Percentiles rank a stretch among this genome's conserved stretches.
Conservation (phyloP, 2,797 vertebrate genomes). For the Taenioides sp. region DNA sequence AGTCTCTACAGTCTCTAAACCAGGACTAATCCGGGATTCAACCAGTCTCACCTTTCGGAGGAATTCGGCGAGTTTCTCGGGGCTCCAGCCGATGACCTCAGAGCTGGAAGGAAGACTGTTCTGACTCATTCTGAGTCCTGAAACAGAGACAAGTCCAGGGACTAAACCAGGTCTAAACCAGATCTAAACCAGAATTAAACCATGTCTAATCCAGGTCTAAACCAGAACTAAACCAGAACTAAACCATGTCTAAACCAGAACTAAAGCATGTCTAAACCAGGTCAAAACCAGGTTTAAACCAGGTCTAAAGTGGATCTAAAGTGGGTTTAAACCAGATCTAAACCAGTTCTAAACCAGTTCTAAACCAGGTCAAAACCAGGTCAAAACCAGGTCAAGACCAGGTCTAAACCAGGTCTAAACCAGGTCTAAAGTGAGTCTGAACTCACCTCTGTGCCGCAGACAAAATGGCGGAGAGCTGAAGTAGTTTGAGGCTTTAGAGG, state of each 20-base stretch:
- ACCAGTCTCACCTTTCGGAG: not conserved
- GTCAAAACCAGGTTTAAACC: not conserved
- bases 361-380: not conserved
- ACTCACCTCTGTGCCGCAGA: slow-evolving; percentile 2
- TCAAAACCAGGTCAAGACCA: not conserved
- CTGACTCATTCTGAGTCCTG: not conserved
- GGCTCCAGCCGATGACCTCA: not conserved
- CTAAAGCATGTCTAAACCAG: not conserved
- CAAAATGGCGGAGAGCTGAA: not conserved
- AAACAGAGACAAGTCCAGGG: not conserved
- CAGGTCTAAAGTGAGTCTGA: not conserved
- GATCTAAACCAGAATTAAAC: not conserved
- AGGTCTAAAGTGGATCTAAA: not conserved
- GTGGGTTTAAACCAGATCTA: not conserved
- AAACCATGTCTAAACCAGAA: not conserved
- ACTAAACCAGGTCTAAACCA: not conserved
- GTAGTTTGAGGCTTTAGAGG: not conserved
- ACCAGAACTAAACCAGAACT: not conserved
- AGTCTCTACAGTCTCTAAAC: not conserved
- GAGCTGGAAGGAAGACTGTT: not conserved
- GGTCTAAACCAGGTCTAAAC: not conserved
- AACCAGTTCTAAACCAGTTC: not conserved
- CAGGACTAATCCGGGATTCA: not conserved
- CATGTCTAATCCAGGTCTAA: not conserved
- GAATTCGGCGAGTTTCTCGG: not conserved